These are phyloP conservation scores for Ricordea florida DNA, from an alignment of 92 coral and sea anemone species.

Conservation along the genomic window DNA sequence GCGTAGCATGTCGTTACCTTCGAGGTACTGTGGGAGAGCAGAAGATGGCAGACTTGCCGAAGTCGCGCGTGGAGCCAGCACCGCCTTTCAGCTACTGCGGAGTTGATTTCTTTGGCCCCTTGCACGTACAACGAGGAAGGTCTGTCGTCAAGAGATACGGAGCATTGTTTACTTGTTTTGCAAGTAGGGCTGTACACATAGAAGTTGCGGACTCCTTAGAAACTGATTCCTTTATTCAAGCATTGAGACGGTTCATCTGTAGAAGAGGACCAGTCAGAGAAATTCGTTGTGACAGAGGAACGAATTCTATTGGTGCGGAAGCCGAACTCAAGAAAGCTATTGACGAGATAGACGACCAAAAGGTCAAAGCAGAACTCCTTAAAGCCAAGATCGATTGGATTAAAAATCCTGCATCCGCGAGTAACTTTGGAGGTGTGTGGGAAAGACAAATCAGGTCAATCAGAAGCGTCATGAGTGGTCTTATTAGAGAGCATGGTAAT, in stretches of 20 bases:
- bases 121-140: constrained; percentile 53
- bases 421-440: too few relatives aligned
- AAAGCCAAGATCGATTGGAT: constrained; percentile 53
- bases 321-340: constrained; percentile 44
- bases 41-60: constrained; percentile 73
- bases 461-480: too few relatives aligned
- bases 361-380: constrained; percentile 37
- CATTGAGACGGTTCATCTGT: constrained; percentile 45
- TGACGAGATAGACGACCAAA: constrained; percentile 38
- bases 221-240: constrained; percentile 49
- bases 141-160: constrained; percentile 51
- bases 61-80: constrained; percentile 48
- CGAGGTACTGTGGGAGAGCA: constrained; percentile 57
- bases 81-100: constrained; percentile 61
- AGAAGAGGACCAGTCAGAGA: constrained; percentile 34
- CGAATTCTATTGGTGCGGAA: constrained; percentile 49
- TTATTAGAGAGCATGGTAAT: too few relatives aligned
- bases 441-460: too few relatives aligned
- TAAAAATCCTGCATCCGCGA: constrained; percentile 43
- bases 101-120: constrained; percentile 55
- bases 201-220: constrained; percentile 52
- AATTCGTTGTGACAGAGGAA: constrained; percentile 56
- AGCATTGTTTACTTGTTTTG: constrained; percentile 53
- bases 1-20: constrained; percentile 56
- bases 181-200: constrained; percentile 51